These are phyloP conservation scores for Chiridota heheva DNA, from an alignment of 35 echinoderm and acorn worm genomes.

Conservation along the genomic window DNA sequence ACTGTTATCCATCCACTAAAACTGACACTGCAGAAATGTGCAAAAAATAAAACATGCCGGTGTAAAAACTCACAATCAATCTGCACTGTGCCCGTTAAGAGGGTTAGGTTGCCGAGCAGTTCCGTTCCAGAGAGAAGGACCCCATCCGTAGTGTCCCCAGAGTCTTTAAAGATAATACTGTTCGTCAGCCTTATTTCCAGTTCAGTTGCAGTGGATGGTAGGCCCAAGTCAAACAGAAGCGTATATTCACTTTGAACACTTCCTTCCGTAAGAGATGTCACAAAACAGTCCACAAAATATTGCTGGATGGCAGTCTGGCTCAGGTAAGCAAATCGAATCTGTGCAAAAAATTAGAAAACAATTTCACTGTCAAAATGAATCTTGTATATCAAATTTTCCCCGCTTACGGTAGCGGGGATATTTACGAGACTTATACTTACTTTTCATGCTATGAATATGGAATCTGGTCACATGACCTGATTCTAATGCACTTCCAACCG, in stretches of 20 bases:
- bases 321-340: constrained; percentile 14
- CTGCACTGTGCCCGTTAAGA: not conserved
- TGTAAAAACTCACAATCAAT: constrained; percentile 7
- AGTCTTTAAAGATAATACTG: not conserved
- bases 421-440: no score
- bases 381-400: no score
- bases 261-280: not conserved
- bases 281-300: constrained; percentile 11
- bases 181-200: not conserved
- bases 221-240: not conserved
- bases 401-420: no score
- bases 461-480: no score
- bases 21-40: no score
- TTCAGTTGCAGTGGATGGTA: not conserved
- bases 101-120: not conserved
- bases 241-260: constrained; percentile 12
- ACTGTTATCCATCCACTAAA: no score
- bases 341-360: not conserved
- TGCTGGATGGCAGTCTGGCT: not conserved
- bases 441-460: no score
- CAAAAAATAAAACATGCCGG: no score
- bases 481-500: no score
- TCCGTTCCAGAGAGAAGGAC: constrained; percentile 14
- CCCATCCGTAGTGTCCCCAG: not conserved
- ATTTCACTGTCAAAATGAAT: not conserved